These are phyloP conservation scores for Tyrophagus putrescentiae DNA, from an alignment of 1,140 invertebrate species.

Conservation along the genomic window DNA sequence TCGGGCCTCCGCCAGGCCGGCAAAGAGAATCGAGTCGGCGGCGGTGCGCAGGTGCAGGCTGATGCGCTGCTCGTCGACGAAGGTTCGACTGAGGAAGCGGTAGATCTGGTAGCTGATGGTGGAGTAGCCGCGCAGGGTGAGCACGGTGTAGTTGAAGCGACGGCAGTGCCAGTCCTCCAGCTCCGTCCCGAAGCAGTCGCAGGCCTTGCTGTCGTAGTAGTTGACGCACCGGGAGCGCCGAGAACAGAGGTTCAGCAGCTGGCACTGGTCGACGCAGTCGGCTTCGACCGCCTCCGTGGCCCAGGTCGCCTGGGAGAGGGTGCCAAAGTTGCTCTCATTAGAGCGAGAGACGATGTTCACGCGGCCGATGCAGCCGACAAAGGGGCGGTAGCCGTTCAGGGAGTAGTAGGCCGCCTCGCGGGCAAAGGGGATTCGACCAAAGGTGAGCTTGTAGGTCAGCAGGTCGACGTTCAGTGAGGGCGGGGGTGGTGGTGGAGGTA, in stretches of 20 bases:
- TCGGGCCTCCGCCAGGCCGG: conserved; percentile 35
- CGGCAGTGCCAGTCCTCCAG: conserved; percentile 71
- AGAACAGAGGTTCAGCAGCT: conserved; percentile 63
- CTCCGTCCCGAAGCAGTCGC: conserved; percentile 76
- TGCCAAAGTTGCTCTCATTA: conserved; percentile 8
- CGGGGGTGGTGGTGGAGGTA: not conserved
- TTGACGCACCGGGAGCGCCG: conserved; percentile 67
- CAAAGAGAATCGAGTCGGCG: conserved; percentile 14
- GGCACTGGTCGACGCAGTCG: conserved; percentile 44
- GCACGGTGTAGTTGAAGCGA: conserved; percentile 55
- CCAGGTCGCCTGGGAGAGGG: conserved; percentile 5
- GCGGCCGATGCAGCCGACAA: conserved; percentile 3
- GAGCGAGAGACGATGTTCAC: not conserved
- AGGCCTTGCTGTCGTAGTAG: conserved; percentile 66
- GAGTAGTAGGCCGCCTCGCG: conserved; percentile 57
- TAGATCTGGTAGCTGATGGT: conserved; percentile 82
- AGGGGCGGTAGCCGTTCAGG: conserved; percentile 28
- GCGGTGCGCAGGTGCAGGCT: conserved; percentile 70
- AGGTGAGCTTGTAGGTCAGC: conserved; percentile 4
- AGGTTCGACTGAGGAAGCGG: conserved; percentile 75
- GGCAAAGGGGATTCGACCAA: conserved; percentile 55
- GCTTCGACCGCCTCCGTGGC: conserved; percentile 22
- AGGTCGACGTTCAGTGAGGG: not conserved
- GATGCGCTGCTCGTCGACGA: conserved; percentile 66
- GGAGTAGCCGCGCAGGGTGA: conserved; percentile 73